phyloP scores from a whole-genome alignment of 2,113 vertebrate genomes.

The Myotis lucifugus region DNA sequence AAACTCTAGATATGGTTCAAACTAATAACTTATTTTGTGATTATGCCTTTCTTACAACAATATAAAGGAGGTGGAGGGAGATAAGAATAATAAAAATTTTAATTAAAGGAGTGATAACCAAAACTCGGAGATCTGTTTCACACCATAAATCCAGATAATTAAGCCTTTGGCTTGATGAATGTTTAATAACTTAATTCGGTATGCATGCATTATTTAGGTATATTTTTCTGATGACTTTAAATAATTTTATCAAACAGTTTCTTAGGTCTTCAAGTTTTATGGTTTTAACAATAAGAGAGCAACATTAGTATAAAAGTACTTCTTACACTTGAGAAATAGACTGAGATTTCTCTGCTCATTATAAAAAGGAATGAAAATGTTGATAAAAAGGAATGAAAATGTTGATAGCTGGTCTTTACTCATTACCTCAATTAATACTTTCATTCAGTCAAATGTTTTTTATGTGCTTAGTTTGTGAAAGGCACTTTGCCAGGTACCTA shows the following conservation, averaged over 20 bases:
- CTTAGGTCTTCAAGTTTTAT: neutral
- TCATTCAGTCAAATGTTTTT: neutral
- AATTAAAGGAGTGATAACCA: slow-evolving; percentile 20
- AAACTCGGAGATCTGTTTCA: neutral
- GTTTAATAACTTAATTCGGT: slow-evolving; percentile 21
- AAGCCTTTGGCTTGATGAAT: neutral
- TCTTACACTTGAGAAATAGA: neutral
- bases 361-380: neutral
- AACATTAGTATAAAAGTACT: neutral
- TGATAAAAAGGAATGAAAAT: neutral
- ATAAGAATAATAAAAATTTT: neutral
- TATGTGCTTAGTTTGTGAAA: neutral
- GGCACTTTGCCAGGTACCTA: neutral
- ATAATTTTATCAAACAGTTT: neutral
- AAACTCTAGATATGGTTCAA: neutral
- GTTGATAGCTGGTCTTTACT: neutral
- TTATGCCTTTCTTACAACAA: neutral
- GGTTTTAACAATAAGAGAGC: neutral
- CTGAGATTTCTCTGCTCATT: neutral
- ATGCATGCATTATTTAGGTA: neutral
- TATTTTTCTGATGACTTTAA: neutral
- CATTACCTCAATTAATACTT: neutral
- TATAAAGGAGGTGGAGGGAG: neutral
- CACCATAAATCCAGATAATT: slow-evolving; percentile 17
- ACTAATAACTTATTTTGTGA: neutral